Evolutionary conservation across 2,113 vertebrate genomes (phyloP).

Genomic region (Misgurnus anguillicaudatus): DNA sequence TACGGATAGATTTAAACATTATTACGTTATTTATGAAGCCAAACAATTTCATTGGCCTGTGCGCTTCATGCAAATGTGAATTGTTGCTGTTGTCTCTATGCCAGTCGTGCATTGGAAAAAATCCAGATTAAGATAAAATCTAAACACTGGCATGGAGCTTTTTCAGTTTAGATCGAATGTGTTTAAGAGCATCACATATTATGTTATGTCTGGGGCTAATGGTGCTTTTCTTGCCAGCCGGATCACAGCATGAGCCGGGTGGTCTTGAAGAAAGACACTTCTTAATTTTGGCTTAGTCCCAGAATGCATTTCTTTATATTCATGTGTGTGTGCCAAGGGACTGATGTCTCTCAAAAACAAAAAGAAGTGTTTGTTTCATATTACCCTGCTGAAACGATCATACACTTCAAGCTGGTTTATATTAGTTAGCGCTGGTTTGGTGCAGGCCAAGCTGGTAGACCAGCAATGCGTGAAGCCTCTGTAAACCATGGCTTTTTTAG

Average conservation of each 20-base stretch:
- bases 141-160: conserved; percentile 10
- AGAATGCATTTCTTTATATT: conserved; percentile 5
- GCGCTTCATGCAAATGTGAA: not conserved
- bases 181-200: conserved; percentile 31
- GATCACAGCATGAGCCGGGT: conserved; percentile 41
- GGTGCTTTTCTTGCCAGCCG: conserved; percentile 33
- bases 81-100: not conserved
- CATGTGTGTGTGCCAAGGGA: conserved; percentile 29
- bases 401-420: too few relatives aligned
- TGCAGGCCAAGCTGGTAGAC: too few relatives aligned
- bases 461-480: too few relatives aligned
- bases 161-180: conserved; percentile 13
- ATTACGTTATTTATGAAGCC: not conserved
- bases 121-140: conserved; percentile 25
- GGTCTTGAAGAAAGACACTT: conserved; percentile 27
- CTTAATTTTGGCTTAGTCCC: conserved; percentile 15
- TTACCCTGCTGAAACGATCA: not conserved
- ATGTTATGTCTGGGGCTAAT: conserved; percentile 38
- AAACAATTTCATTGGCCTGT: not conserved
- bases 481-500: too few relatives aligned
- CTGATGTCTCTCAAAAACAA: conserved; percentile 23
- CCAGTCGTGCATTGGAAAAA: not conserved
- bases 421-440: too few relatives aligned
- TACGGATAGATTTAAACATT: not conserved
- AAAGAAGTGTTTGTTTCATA: conserved; percentile 12